Evolutionary conservation across 2,888 invertebrate species (phyloP), one percentile per base, ranked within the genome.

Genomic region (Nowickia ferox): DNA sequence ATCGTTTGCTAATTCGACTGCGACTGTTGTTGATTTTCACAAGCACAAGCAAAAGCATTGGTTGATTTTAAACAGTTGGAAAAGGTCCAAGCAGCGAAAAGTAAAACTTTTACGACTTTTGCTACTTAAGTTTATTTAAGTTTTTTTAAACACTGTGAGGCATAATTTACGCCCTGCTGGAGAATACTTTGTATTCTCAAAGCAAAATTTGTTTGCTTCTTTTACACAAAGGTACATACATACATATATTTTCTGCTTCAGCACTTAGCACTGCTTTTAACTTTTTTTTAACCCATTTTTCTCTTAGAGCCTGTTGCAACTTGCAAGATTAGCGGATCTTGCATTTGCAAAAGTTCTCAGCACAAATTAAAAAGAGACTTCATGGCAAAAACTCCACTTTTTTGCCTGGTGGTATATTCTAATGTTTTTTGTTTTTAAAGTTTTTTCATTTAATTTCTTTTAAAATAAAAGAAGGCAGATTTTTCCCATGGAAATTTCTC

Each of bases 401-500:
- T 48, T 66, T 61, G 40, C 30, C 51, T 51, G 75, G 81, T 55
- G 81, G 61, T 75, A 75, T 76, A 44, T 82, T 75, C 81, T 75
- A 68, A 61, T 66, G 68, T 44, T 15, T 57, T 13, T 53, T 65
- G 42, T 61, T 44, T 30, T 9, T 30, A 9, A 38, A 48, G 1
- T 46, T 51, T 51, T 72, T 72, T 44, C 30, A 44, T 68, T 74
- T 69, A 38, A 55, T 48, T 66, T 53, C 71, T 66, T 80, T 61
- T 74, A 46, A 51, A 69, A 66, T 61, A 30, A 59, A 63, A 79
- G 72, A 79, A 78, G 57, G 38, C 46, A 63, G 22, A 75, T 61
- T 77, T 84, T 82, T 85, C 85, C 82, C 85, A 85, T 72, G 82
- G 15, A 85, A 78, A 72, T 82, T 82, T 85, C 85, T 72, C 85